Evolutionary conservation across 2,797 vertebrate species (phyloP).

Genomic region (Eulemur coronatus): DNA sequence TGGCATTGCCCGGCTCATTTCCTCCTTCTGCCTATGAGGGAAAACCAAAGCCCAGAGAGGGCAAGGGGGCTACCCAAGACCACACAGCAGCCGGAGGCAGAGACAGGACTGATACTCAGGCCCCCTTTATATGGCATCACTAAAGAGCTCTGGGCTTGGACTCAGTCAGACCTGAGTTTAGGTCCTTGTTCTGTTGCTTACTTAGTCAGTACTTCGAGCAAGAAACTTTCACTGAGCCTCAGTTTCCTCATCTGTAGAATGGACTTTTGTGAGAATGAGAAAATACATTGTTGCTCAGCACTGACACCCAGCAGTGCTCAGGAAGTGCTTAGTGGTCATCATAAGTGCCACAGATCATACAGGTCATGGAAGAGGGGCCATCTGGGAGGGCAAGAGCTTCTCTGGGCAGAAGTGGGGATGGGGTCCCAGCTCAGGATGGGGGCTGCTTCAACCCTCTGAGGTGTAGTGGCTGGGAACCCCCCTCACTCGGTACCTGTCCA

Average conservation of each 20-base stretch:
- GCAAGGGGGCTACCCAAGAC: neutral
- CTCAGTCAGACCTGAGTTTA: neutral
- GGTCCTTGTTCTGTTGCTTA: neutral
- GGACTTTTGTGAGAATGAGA: neutral
- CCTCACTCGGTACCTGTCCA: conserved; percentile 73
- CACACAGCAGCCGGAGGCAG: neutral
- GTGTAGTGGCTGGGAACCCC: neutral
- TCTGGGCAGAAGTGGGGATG: neutral
- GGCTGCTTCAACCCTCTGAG: neutral
- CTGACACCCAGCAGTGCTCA: neutral
- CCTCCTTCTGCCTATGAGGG: neutral
- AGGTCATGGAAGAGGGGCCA: neutral
- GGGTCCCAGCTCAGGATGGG: accelerated
- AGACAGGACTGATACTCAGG: neutral
- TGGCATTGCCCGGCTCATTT: neutral
- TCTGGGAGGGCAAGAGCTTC: neutral
- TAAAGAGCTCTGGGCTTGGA: neutral
- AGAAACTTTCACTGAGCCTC: neutral
- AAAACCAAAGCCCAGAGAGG: neutral
- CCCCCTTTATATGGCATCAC: neutral
- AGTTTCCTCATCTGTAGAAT: neutral
- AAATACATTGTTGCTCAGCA: too few species aligned
- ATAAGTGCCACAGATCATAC: neutral
- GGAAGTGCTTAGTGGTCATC: neutral
- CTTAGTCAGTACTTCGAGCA: neutral